Conservation (phyloP, 2,113 vertebrate species). For the Ictidomys tridecemlineatus region DNA sequence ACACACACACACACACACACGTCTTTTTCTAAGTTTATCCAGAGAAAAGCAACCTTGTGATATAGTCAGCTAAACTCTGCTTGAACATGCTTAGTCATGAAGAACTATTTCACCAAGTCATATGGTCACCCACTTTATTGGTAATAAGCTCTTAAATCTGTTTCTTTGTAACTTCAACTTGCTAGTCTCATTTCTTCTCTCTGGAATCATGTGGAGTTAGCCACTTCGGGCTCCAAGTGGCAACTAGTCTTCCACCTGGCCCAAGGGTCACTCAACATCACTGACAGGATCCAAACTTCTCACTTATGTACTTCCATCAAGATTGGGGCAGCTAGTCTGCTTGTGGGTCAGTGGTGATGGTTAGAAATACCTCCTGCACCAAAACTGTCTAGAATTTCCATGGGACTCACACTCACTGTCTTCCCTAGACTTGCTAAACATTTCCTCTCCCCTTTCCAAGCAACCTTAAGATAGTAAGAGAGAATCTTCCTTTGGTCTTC, state of each 20-base stretch:
- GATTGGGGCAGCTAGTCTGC: not conserved
- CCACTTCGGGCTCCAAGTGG: not conserved
- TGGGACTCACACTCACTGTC: not conserved
- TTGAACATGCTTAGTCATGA: not conserved
- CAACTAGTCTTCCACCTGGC: not conserved
- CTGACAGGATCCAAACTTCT: not conserved
- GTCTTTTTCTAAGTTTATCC: slow-evolving; percentile 9
- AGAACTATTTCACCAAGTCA: not conserved
- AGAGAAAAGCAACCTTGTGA: not conserved
- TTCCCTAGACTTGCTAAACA: not conserved
- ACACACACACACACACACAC: not conserved
- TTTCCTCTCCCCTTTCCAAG: not conserved
- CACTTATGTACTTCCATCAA: not conserved
- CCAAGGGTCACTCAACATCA: not conserved
- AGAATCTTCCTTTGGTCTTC: not conserved
- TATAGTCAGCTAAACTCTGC: not conserved
- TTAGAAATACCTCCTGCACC: not conserved
- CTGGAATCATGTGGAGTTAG: not conserved
- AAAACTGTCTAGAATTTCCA: not conserved
- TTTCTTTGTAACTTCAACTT: not conserved
- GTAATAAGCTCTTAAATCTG: slow-evolving; percentile 8
- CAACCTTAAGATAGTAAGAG: not conserved
- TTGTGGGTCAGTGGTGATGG: not conserved
- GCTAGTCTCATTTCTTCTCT: not conserved
- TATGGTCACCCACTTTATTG: not conserved